Evolutionary conservation across 2,113 vertebrate species (phyloP).

Genomic region (Columba janthina): DNA sequence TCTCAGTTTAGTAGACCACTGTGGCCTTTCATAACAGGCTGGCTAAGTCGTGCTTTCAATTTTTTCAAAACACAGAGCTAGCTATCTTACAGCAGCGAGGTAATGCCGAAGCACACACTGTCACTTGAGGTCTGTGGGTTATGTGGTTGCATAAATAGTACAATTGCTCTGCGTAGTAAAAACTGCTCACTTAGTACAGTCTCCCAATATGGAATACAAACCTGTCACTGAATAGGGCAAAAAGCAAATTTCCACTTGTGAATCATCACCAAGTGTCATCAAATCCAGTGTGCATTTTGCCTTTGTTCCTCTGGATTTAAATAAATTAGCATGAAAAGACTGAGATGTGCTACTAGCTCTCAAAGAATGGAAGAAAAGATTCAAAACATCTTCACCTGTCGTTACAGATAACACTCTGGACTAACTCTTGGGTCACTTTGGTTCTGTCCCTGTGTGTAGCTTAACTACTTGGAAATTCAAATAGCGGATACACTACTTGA

Average conservation of each 20-base stretch:
- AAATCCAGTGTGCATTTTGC: not conserved
- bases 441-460: not conserved
- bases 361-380: not conserved
- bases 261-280: not conserved
- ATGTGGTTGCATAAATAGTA: not conserved
- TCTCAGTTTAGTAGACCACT: not conserved
- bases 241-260: not conserved
- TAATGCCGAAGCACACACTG: not conserved
- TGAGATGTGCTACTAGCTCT: not conserved
- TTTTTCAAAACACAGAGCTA: not conserved
- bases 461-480: not conserved
- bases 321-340: not conserved
- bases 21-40: not conserved
- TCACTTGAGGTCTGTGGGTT: not conserved
- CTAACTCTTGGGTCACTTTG: not conserved
- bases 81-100: not conserved
- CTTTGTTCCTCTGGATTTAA: not conserved
- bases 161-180: not conserved
- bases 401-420: not conserved
- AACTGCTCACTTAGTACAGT: not conserved
- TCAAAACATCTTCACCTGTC: not conserved
- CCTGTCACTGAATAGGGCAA: not conserved
- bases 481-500: not conserved
- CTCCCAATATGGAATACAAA: not conserved
- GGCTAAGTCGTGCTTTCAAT: not conserved